Conservation (phyloP, 2,113 vertebrate genomes). For the Lucifuga dentata region DNA sequence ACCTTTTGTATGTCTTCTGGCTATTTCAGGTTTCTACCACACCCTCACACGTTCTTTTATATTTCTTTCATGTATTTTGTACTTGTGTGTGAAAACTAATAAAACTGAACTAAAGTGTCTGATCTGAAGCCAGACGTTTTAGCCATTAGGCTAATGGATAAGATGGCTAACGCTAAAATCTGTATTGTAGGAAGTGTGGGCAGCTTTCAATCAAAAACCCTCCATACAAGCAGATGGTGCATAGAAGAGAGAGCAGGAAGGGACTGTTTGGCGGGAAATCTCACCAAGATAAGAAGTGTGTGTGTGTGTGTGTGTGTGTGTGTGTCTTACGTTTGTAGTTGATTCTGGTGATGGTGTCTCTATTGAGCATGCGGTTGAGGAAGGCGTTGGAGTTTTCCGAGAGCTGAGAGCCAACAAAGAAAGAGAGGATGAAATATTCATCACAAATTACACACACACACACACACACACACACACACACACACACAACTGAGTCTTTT, state of each 20-base stretch:
- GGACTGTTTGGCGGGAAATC: too few relatives aligned
- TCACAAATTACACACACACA: conserved; percentile 58
- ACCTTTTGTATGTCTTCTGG: too few relatives aligned
- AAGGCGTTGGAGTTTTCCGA: conserved; percentile 95
- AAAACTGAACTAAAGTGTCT: too few relatives aligned
- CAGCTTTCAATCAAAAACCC: too few relatives aligned
- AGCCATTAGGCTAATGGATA: not conserved
- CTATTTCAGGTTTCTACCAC: too few relatives aligned
- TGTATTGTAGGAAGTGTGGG: too few relatives aligned
- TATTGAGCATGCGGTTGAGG: conserved; percentile 97
- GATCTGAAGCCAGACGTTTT: conserved; percentile 6
- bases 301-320: conserved; percentile 10
- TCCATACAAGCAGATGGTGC: not conserved
- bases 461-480: conserved; percentile 9
- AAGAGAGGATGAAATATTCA: conserved; percentile 38
- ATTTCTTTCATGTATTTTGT: too few relatives aligned
- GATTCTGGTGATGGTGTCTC: conserved; percentile 98
- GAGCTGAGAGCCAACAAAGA: conserved; percentile 81
- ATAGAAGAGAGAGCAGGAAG: too few relatives aligned
- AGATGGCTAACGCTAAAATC: too few relatives aligned
- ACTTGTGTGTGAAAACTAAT: too few relatives aligned
- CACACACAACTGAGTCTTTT: not conserved
- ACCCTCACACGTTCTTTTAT: too few relatives aligned
- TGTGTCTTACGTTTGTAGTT: conserved; percentile 82
- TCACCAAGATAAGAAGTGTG: too few relatives aligned